Conservation (phyloP, 2,797 vertebrate species). For the Mus spretus region DNA sequence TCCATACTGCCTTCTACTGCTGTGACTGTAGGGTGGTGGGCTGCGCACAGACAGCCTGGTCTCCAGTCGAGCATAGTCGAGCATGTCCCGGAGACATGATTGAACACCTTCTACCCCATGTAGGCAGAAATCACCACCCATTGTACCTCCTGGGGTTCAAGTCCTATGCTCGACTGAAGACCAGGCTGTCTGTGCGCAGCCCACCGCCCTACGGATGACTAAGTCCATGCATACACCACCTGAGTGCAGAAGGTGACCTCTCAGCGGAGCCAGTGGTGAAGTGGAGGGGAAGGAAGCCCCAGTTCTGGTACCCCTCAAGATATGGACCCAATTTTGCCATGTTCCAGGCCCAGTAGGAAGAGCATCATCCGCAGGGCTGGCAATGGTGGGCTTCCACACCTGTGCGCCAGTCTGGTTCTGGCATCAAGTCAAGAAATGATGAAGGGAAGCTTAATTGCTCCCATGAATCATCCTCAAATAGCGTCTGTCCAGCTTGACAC, state of each 20-base stretch:
- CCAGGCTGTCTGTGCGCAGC: too few species aligned
- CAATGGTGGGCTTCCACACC: conserved; percentile 1
- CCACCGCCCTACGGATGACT: too few species aligned
- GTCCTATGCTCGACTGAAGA: too few species aligned
- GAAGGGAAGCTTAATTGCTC: conserved; percentile 28
- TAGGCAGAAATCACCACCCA: too few species aligned
- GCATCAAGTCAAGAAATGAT: neutral
- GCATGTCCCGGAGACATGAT: too few species aligned
- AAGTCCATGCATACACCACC: neutral
- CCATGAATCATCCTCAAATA: conserved; percentile 60
- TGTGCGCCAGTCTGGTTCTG: neutral
- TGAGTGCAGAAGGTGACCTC: neutral
- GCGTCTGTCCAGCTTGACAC: conserved; percentile 39
- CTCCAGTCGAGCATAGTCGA: too few species aligned
- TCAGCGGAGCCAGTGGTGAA: neutral
- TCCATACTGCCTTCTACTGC: neutral
- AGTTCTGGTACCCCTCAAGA: neutral
- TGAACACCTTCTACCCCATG: too few species aligned
- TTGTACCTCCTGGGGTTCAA: too few species aligned
- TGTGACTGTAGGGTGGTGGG: too few species aligned
- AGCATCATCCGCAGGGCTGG: neutral
- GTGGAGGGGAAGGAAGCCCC: neutral
- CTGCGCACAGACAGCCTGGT: too few species aligned
- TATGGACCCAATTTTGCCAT: neutral
- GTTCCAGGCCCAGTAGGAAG: neutral